Evolutionary conservation across 2,797 vertebrate genomes (phyloP), one percentile per base, ranked within the genome.

Genomic region (Aphelocoma californica): DNA sequence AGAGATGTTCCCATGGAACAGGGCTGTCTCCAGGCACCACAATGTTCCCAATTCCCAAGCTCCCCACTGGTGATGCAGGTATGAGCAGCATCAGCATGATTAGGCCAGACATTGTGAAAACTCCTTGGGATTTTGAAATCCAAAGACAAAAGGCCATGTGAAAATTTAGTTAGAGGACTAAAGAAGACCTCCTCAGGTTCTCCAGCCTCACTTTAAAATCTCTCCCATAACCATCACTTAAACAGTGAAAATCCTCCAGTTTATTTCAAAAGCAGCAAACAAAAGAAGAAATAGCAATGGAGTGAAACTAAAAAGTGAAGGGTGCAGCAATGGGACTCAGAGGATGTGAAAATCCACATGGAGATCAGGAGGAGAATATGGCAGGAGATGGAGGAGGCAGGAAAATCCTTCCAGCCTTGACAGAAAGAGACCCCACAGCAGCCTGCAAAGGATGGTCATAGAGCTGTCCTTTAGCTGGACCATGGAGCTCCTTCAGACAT

Each of bases 231-330:
- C 6, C 14, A 62, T 9, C 34, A 14, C 5, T 45, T 26, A 10
- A 61, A 40, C n/a, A 29, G 8, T 31, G 20, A 34, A 90, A 73
- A 54, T 47, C 26, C 24, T 83, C 56, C 4, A 17, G 18, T 12
- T 73, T 36, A 21, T 45, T 77, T 47, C 69, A 81, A 69, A 81
- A 36, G 47, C 34, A 57, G 34, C 2, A 2, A 29, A 69, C 6
- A 0, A 60, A 86, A 65, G 38, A 45, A 77, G n/a, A 51, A 78
- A 51, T 5, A 7, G 48, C 32, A 51, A 51, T 0, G 0, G 10
- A 13, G 15, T 47, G 38, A 78, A 78, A 65, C 45, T 65, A 26
- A 65, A 51, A 58, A 45, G n/a, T 21, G 29, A 78, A 77, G 0
- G 0, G 38, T 17, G n/a, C 51, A 71, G 58, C 38, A 71, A 4